Percentiles rank a stretch among this genome's conserved stretches.
Evolutionary conservation across 2,797 vertebrate species (phyloP).

Genomic region (Oreochromis mossambicus): DNA sequence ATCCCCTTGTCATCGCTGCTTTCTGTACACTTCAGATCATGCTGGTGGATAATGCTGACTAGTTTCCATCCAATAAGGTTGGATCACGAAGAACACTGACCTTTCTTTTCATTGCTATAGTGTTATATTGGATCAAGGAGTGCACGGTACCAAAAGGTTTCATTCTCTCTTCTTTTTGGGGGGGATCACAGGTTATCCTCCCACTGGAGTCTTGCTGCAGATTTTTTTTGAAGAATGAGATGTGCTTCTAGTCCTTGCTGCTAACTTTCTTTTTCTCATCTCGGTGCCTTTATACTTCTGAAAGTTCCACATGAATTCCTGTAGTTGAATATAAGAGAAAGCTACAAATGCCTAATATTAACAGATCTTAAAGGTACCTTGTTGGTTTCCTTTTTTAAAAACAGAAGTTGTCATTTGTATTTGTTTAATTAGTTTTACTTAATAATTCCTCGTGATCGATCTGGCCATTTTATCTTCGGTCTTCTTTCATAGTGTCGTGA

Average conservation of each 20-base stretch:
- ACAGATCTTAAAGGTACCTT: not conserved
- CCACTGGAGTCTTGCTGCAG: not conserved
- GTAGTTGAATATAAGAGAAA: not conserved
- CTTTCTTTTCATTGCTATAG: slow-evolving; percentile 18
- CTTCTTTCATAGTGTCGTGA: not conserved
- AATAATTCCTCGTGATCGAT: not conserved
- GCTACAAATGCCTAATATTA: not conserved
- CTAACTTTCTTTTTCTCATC: not conserved
- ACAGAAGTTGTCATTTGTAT: not conserved
- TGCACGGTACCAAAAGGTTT: not conserved
- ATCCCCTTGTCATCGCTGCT: slow-evolving; percentile 15
- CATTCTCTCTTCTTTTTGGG: not conserved
- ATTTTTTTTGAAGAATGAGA: not conserved
- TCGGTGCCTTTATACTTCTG: not conserved
- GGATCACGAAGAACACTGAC: slow-evolving; percentile 22
- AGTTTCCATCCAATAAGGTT: slow-evolving; percentile 15
- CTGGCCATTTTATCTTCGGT: not conserved
- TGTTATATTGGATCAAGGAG: not conserved
- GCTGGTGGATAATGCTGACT: slow-evolving; percentile 36
- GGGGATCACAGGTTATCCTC: not conserved
- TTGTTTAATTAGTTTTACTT: not conserved
- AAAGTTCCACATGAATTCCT: not conserved
- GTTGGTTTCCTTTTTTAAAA: not conserved
- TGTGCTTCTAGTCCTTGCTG: not conserved
- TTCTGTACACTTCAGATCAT: slow-evolving; percentile 16